Conservation (phyloP, 2,888 invertebrate species). For the Papilio protenor region DNA sequence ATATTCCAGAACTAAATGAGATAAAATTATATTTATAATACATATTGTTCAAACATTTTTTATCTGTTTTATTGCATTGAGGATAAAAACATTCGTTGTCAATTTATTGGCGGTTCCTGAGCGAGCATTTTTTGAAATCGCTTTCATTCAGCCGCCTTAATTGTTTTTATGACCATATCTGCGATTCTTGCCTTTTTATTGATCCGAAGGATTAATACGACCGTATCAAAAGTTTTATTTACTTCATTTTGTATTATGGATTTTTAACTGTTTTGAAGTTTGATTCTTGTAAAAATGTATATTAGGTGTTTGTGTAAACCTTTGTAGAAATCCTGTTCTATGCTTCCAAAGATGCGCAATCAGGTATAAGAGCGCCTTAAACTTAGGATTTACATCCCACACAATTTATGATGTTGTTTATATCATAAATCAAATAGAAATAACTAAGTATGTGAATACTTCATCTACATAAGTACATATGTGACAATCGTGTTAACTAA, state of each 20-base stretch:
- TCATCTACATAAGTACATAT: too few relatives aligned
- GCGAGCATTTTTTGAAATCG: not conserved
- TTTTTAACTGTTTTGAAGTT: not conserved
- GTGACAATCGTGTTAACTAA: not conserved
- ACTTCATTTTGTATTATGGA: not conserved
- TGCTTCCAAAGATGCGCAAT: too few relatives aligned
- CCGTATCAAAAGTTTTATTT: slow-evolving; percentile 16
- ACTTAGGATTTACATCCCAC: too few relatives aligned
- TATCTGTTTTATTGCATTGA: not conserved
- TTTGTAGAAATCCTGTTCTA: too few relatives aligned
- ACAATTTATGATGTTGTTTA: too few relatives aligned
- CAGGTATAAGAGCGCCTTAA: too few relatives aligned
- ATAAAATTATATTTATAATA: not conserved
- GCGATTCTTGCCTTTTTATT: slow-evolving; percentile 16
- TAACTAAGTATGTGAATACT: too few relatives aligned
- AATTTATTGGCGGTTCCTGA: slow-evolving; percentile 21
- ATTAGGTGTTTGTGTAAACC: not conserved
- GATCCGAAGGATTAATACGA: not conserved
- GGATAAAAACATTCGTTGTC: slow-evolving; percentile 12
- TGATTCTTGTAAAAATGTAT: not conserved
- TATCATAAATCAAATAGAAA: too few relatives aligned
- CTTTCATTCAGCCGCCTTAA: slow-evolving; percentile 21
- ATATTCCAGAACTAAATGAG: not conserved
- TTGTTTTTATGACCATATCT: slow-evolving; percentile 23
- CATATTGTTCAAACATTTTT: not conserved